Conservation (phyloP, 2,113 vertebrate genomes). For the Picathartes gymnocephalus region DNA sequence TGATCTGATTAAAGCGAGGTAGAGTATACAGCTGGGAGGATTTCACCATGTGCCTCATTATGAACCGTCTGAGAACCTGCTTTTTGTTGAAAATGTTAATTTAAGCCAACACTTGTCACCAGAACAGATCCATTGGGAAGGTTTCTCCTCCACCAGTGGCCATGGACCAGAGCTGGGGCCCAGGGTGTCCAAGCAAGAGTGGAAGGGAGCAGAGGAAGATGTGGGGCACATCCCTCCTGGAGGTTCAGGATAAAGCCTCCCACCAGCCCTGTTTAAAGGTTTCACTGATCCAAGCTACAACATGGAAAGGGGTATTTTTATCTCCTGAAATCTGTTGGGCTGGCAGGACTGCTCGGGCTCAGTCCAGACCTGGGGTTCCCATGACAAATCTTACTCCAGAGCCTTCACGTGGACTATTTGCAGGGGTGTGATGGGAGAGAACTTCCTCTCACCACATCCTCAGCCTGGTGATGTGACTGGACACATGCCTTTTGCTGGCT, state of each 20-base stretch:
- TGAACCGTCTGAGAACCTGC: background rate
- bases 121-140: rapidly evolving
- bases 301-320: background rate
- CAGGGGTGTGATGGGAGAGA: rapidly evolving
- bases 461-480: background rate
- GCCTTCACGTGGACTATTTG: rapidly evolving
- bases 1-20: conserved; percentile 46
- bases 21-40: conserved; percentile 15
- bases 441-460: background rate
- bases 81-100: background rate
- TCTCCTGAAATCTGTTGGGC: background rate
- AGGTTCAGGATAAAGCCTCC: background rate
- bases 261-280: background rate
- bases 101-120: background rate
- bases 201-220: background rate
- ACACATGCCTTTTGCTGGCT: background rate
- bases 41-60: background rate
- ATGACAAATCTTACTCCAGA: background rate
- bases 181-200: too few species aligned
- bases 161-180: background rate
- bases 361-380: background rate
- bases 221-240: rapidly evolving
- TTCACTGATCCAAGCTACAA: background rate
- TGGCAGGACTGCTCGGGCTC: background rate
- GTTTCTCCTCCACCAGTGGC: background rate